A percentile compares a stretch with the other conserved stretches of the same genome.
Conservation (phyloP, 2,797 vertebrate species). For the Crax fasciolata region DNA sequence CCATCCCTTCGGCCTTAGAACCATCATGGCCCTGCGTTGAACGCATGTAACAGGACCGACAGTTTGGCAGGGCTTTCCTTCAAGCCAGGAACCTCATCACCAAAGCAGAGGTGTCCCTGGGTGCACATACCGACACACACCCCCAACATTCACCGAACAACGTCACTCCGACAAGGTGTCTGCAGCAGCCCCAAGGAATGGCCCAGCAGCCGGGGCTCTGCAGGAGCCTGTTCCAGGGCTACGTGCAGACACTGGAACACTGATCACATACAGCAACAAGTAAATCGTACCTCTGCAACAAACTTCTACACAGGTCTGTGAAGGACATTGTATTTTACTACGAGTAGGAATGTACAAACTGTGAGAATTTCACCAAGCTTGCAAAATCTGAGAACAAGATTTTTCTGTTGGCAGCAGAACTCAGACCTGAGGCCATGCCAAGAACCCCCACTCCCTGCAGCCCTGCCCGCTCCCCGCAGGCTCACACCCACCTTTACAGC, state of each 20-base stretch:
- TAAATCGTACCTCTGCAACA: background rate
- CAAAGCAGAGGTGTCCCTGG: slow-evolving; percentile 2
- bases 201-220: background rate
- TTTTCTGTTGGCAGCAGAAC: slow-evolving; percentile 25
- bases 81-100: background rate
- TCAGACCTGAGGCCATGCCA: background rate
- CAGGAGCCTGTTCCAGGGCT: background rate
- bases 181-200: background rate
- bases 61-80: background rate
- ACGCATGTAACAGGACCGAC: background rate
- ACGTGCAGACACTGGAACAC: background rate
- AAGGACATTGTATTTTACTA: background rate
- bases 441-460: background rate
- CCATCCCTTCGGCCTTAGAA: background rate
- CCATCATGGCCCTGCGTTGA: background rate
- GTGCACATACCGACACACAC: background rate
- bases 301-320: background rate
- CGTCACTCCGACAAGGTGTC: background rate
- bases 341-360: background rate
- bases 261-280: background rate
- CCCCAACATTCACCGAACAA: background rate
- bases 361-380: background rate
- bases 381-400: background rate
- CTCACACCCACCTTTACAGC: background rate
- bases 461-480: background rate